These are phyloP conservation scores for Leptopilina syphax DNA, from an alignment of 2,888 invertebrate species.

Conservation along the genomic window DNA sequence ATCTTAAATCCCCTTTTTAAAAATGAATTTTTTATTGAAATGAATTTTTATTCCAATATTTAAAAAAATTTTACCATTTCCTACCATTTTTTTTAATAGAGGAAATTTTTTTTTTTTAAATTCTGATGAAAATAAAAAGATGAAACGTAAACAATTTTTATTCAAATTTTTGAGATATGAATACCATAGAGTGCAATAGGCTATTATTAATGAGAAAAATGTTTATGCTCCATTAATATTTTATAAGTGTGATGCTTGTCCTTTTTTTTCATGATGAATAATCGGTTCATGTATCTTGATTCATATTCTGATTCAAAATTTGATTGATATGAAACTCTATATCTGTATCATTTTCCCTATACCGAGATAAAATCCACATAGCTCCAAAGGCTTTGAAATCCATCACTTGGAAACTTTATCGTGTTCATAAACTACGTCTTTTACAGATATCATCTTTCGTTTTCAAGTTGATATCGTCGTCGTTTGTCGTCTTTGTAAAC, in stretches of 20 bases:
- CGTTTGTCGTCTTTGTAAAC: constrained; percentile 8
- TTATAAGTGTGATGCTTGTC: not conserved
- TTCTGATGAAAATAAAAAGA: too few species aligned
- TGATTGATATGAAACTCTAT: not conserved
- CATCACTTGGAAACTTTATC: constrained; percentile 19
- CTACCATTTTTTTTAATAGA: too few species aligned
- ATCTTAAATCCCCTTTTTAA: too few species aligned
- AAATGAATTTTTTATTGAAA: too few species aligned
- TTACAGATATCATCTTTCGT: not conserved
- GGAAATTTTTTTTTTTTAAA: too few species aligned
- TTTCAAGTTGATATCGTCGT: not conserved
- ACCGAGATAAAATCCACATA: constrained; percentile 3
- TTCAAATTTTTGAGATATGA: too few species aligned
- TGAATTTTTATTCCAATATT: too few species aligned
- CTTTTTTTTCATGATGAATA: not conserved
- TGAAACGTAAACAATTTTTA: too few species aligned
- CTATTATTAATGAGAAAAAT: not conserved
- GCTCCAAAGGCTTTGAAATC: not conserved
- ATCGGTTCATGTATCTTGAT: not conserved
- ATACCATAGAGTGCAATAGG: too few species aligned
- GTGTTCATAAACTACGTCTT: not conserved
- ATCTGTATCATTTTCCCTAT: constrained; percentile 11
- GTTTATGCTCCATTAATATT: not conserved
- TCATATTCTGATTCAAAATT: not conserved
- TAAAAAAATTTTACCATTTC: too few species aligned